Evolutionary conservation across 2,888 invertebrate species (phyloP).

Genomic region (Aphidius colemani): DNA sequence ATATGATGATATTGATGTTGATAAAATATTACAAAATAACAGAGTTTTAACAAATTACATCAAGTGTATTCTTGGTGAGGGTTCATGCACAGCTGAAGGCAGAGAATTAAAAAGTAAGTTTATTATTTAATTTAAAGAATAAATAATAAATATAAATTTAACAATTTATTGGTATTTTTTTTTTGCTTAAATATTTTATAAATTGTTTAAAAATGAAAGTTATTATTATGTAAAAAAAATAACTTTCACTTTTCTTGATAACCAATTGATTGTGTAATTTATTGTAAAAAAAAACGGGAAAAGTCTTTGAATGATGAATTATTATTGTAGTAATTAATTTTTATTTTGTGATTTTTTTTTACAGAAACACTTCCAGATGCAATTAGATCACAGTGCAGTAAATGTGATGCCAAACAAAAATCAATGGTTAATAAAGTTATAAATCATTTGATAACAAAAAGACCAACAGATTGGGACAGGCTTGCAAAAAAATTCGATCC

Average conservation of each 20-base stretch:
- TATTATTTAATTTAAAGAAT: constrained; percentile 12
- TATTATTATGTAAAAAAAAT: constrained; percentile 8
- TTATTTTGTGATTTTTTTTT: constrained; percentile 26
- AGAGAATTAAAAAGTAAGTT: constrained; percentile 67
- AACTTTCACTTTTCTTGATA: constrained; percentile 17
- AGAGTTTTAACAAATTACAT: constrained; percentile 67
- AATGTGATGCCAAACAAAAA: constrained; percentile 72
- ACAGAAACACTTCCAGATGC: constrained; percentile 75
- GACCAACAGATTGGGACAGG: constrained; percentile 71
- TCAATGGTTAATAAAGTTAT: constrained; percentile 72
- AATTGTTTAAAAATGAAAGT: background rate
- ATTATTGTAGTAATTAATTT: constrained; percentile 1
- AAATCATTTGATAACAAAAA: constrained; percentile 67
- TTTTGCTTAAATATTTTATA: constrained; percentile 3
- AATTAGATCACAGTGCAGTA: constrained; percentile 68
- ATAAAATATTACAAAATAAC: constrained; percentile 64
- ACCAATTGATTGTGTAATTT: constrained; percentile 8
- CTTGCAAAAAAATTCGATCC: constrained; percentile 73
- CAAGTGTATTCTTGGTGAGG: constrained; percentile 67
- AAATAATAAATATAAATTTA: background rate
- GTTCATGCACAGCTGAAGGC: constrained; percentile 66
- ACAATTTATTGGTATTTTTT: background rate
- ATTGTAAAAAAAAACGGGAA: background rate
- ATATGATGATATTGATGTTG: constrained; percentile 66
- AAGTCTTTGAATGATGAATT: background rate